Evolutionary conservation across 2,113 vertebrate species (phyloP).

Genomic region (Onychostoma macrolepis): DNA sequence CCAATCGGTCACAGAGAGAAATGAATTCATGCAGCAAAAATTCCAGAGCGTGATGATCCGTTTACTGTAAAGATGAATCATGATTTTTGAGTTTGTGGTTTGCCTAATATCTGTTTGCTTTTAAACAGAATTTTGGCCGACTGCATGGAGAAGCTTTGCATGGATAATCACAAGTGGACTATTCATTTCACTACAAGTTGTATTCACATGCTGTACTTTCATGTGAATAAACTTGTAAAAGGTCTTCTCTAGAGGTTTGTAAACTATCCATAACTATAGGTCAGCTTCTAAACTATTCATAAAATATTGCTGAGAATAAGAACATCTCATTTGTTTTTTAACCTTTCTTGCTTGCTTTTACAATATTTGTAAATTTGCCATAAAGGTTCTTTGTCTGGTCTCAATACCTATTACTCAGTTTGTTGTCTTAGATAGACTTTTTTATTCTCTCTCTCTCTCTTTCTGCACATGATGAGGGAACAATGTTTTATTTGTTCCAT

Average conservation of each 20-base stretch:
- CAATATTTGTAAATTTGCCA: not conserved
- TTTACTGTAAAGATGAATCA: not conserved
- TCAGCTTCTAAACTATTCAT: not conserved
- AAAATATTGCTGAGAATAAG: not conserved
- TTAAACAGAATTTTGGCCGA: not conserved
- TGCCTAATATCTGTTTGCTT: conserved; percentile 12
- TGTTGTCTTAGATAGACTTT: not conserved
- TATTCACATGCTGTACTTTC: not conserved
- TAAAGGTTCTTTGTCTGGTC: not conserved
- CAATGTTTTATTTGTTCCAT: not conserved
- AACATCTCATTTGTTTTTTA: not conserved
- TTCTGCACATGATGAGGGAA: not conserved
- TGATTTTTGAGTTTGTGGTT: conserved; percentile 12
- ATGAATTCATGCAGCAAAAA: not conserved
- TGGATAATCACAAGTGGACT: not conserved
- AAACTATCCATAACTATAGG: not conserved
- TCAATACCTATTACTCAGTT: not conserved
- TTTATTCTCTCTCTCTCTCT: no score
- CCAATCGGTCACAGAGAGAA: not conserved
- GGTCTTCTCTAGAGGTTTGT: not conserved
- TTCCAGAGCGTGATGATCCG: not conserved
- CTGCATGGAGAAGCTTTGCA: not conserved
- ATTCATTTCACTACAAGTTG: not conserved
- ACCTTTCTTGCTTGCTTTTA: not conserved
- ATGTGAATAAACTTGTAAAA: not conserved